phyloP scores from a whole-genome alignment of 2,797 vertebrate genomes.

The Myotis vivesi region DNA sequence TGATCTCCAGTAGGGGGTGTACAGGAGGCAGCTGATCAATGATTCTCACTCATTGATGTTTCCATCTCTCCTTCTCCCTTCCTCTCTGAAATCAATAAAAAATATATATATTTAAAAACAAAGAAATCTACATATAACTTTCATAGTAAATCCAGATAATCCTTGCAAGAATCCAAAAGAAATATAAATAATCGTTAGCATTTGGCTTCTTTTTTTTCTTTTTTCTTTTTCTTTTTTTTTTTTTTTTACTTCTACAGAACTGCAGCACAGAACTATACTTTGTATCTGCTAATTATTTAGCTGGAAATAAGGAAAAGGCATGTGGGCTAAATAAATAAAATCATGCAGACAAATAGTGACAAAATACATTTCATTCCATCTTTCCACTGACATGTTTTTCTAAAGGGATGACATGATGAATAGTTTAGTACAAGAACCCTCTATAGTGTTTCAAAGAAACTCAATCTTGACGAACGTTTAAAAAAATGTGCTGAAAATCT shows the following conservation, averaged over 20 bases:
- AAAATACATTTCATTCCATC: not conserved
- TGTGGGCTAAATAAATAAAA: not conserved
- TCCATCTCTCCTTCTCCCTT: no score
- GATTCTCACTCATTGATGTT: no score
- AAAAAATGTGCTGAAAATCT: not conserved
- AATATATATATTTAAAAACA: no score
- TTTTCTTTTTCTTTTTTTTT: not conserved
- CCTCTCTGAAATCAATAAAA: no score
- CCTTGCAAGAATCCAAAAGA: not conserved
- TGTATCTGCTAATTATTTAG: not conserved
- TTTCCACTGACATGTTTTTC: constrained; percentile 4
- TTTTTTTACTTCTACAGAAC: not conserved
- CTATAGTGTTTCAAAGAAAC: not conserved
- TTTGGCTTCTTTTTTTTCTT: not conserved
- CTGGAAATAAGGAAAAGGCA: not conserved
- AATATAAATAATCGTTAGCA: not conserved
- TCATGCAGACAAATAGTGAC: not conserved
- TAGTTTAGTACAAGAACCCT: not conserved
- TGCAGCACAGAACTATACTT: not conserved
- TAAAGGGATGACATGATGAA: not conserved
- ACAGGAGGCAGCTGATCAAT: no score
- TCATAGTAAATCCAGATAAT: not conserved
- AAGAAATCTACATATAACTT: not conserved
- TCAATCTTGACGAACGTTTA: not conserved
- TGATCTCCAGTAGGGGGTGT: no score